phyloP scores from a whole-genome alignment of 1,140 invertebrate species.

The Venturia canescens region DNA sequence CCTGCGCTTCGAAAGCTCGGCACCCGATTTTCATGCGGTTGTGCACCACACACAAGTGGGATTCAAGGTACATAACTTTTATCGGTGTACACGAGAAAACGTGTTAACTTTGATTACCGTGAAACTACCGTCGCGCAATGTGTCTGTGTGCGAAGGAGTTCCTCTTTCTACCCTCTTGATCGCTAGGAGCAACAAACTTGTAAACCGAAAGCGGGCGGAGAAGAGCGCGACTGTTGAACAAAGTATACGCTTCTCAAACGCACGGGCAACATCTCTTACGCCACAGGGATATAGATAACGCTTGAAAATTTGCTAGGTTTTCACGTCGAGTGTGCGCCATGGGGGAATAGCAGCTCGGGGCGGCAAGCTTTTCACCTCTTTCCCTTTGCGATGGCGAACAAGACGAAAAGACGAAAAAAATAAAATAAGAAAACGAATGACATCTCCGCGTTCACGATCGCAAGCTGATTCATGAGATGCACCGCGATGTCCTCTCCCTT shows the following conservation, averaged over 20 bases:
- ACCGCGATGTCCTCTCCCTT: background rate
- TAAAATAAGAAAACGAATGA: constrained; percentile 33
- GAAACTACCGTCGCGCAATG: constrained; percentile 2
- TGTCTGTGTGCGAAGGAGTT: background rate
- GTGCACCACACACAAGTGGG: background rate
- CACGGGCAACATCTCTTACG: background rate
- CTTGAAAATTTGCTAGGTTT: constrained; percentile 48
- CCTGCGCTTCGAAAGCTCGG: constrained; percentile 1
- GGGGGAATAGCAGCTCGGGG: constrained; percentile 18
- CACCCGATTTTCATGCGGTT: too few relatives aligned
- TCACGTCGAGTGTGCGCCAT: constrained; percentile 41
- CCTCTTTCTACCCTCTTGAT: constrained; percentile 8
- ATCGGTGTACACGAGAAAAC: constrained; percentile 20
- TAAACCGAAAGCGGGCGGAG: background rate
- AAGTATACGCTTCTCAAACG: background rate
- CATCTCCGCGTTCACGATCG: constrained; percentile 21
- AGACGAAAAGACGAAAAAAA: background rate
- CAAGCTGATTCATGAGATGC: constrained; percentile 45
- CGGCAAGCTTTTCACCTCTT: constrained; percentile 16
- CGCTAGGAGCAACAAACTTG: constrained; percentile 23
- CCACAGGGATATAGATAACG: constrained; percentile 39
- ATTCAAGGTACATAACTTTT: constrained; percentile 23
- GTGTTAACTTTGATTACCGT: constrained; percentile 48
- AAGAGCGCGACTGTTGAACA: background rate
- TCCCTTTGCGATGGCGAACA: background rate